Percentiles rank a stretch among this genome's conserved stretches.
Evolutionary conservation across 2,888 invertebrate species (phyloP).

Genomic region (Ichneumoninae sp.): DNA sequence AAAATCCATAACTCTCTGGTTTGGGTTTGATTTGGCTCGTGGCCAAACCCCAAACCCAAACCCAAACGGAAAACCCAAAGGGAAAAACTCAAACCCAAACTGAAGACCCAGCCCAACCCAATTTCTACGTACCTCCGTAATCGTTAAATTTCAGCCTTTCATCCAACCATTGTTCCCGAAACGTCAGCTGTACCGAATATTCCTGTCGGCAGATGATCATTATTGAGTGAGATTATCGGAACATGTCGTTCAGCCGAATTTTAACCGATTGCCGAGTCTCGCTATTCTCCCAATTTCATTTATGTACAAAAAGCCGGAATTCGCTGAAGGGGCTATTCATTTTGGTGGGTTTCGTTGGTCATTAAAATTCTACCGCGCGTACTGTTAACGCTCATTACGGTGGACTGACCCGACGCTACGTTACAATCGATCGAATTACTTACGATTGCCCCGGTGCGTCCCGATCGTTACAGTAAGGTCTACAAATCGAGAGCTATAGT

Average conservation of each 20-base stretch:
- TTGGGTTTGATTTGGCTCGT: background rate
- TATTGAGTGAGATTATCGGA: slow-evolving; percentile 57
- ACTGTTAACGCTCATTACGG: slow-evolving; percentile 30
- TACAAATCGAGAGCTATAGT: background rate
- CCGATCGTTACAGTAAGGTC: background rate
- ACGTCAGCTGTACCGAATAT: slow-evolving; percentile 98
- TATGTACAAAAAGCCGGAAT: background rate
- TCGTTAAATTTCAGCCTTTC: slow-evolving; percentile 96
- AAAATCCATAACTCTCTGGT: background rate
- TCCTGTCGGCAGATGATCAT: slow-evolving; percentile 89
- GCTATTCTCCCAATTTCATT: background rate
- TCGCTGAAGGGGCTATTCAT: background rate
- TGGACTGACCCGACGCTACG: slow-evolving; percentile 19
- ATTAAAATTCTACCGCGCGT: slow-evolving; percentile 13
- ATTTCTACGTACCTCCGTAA: slow-evolving; percentile 89
- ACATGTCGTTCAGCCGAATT: slow-evolving; percentile 29
- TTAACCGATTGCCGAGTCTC: slow-evolving; percentile 5
- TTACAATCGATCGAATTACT: slow-evolving; percentile 51
- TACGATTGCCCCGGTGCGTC: background rate
- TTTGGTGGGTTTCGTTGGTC: background rate
- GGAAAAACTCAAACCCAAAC: background rate
- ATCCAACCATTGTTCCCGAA: slow-evolving; percentile 98
- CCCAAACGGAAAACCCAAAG: background rate
- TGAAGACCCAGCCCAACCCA: background rate
- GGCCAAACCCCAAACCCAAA: background rate